Evolutionary conservation across 2,888 invertebrate species (phyloP).

Genomic region (Cerastis leucographa): DNA sequence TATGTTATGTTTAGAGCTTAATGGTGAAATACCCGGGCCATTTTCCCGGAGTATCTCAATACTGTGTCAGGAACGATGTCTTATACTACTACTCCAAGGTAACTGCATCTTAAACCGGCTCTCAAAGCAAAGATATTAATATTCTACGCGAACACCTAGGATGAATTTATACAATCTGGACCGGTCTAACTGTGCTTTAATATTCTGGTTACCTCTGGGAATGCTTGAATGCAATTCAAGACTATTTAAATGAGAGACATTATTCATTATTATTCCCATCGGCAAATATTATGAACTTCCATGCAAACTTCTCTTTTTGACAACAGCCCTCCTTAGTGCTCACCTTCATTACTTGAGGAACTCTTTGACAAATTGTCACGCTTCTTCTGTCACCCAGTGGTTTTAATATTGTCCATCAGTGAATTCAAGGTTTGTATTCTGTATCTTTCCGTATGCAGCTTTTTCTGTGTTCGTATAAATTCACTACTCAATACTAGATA

Average conservation of each 20-base stretch:
- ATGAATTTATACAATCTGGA: slow-evolving; percentile 46
- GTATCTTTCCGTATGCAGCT: not conserved
- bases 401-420: not conserved
- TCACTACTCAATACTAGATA: not conserved
- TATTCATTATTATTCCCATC: not conserved
- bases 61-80: not conserved
- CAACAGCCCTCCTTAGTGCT: not conserved
- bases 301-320: not conserved
- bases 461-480: not conserved
- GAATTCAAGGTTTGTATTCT: not conserved
- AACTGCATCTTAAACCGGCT: slow-evolving; percentile 23
- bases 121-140: slow-evolving; percentile 47
- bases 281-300: not conserved
- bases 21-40: not conserved
- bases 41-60: slow-evolving; percentile 10
- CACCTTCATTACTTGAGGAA: not conserved
- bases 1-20: slow-evolving; percentile 9
- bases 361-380: not conserved
- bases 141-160: slow-evolving; percentile 35
- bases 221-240: slow-evolving; percentile 44
- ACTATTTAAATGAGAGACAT: slow-evolving; percentile 31
- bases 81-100: not conserved
- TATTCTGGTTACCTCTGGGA: slow-evolving; percentile 40
- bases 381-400: not conserved
- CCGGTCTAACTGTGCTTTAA: slow-evolving; percentile 39